A percentile compares a stretch with the other conserved stretches of the same genome.
These are phyloP conservation scores for Apogon hyalosoma DNA, from an alignment of 2,797 vertebrate species.

Conservation along the genomic window DNA sequence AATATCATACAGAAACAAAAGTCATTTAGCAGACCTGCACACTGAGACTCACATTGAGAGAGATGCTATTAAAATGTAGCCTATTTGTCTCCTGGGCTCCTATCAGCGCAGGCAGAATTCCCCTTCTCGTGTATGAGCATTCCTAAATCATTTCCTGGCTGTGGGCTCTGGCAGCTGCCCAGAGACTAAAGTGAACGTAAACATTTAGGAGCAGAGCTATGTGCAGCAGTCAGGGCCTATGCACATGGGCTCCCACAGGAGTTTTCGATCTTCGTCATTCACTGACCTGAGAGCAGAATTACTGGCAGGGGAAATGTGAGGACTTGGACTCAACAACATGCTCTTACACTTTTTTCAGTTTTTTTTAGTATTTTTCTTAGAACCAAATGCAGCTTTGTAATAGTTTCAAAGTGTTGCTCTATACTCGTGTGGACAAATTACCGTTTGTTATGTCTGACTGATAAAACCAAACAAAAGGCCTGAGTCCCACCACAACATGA, in stretches of 20 bases:
- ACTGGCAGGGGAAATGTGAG: slow-evolving; percentile 16
- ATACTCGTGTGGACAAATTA: too few species aligned
- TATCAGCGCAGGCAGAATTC: slow-evolving; percentile 45
- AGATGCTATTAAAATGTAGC: slow-evolving; percentile 13
- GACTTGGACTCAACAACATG: not conserved
- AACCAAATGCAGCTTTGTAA: too few species aligned
- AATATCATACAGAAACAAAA: slow-evolving; percentile 13
- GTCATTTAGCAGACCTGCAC: slow-evolving; percentile 29
- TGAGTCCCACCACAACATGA: too few species aligned
- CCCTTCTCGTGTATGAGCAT: slow-evolving; percentile 46
- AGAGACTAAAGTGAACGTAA: slow-evolving; percentile 37
- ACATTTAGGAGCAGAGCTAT: slow-evolving; percentile 40
- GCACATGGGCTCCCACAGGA: slow-evolving; percentile 28
- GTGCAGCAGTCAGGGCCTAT: not conserved
- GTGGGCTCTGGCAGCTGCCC: slow-evolving; percentile 44
- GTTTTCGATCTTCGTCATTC: slow-evolving; percentile 21
- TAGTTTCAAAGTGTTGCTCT: too few species aligned
- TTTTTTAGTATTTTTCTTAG: not conserved
- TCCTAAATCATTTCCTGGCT: slow-evolving; percentile 57
- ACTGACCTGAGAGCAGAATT: slow-evolving; percentile 20
- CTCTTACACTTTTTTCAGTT: not conserved
- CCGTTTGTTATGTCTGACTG: too few species aligned
- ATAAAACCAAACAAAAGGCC: too few species aligned
- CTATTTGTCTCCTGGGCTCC: slow-evolving; percentile 19
- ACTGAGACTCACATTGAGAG: not conserved